phyloP scores from a whole-genome alignment of 1,140 invertebrate species.

The Megalonaias nervosa region DNA sequence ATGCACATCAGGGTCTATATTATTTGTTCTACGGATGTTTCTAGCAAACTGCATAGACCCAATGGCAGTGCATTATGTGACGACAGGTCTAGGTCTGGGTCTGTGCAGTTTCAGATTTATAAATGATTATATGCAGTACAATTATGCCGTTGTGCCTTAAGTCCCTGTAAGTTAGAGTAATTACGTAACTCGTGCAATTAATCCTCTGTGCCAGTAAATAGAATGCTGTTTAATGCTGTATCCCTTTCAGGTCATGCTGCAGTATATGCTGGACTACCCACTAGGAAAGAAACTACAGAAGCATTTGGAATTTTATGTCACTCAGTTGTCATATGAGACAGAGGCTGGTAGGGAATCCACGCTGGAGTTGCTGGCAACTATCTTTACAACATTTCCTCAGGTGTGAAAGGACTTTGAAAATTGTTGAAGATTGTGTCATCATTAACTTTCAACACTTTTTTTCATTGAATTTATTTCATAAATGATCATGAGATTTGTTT shows the following conservation, averaged over 20 bases:
- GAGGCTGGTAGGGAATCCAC: conserved; percentile 87
- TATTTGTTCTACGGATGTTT: no score
- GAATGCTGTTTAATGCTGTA: no score
- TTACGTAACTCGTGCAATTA: no score
- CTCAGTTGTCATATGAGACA: conserved; percentile 85
- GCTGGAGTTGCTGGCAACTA: conserved; percentile 84
- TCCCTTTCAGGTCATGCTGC: conserved; percentile 77
- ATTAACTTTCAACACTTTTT: not conserved
- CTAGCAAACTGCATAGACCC: no score
- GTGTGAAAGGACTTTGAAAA: conserved; percentile 69
- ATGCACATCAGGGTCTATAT: no score
- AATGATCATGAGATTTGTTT: not conserved
- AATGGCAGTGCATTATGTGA: no score
- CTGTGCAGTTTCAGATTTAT: no score
- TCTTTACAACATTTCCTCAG: conserved; percentile 84
- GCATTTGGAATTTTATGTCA: conserved; percentile 85
- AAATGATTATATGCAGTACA: no score
- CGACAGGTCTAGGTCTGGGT: no score
- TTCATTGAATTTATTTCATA: not conserved
- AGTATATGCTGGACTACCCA: conserved; percentile 89
- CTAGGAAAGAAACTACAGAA: conserved; percentile 79
- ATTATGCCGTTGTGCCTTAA: no score
- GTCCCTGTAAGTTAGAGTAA: no score
- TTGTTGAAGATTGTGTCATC: conserved; percentile 1
- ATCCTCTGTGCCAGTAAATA: no score